These are phyloP conservation scores for Schizopygopsis pylzovi DNA, from an alignment of 2,797 vertebrate genomes.

Conservation along the genomic window DNA sequence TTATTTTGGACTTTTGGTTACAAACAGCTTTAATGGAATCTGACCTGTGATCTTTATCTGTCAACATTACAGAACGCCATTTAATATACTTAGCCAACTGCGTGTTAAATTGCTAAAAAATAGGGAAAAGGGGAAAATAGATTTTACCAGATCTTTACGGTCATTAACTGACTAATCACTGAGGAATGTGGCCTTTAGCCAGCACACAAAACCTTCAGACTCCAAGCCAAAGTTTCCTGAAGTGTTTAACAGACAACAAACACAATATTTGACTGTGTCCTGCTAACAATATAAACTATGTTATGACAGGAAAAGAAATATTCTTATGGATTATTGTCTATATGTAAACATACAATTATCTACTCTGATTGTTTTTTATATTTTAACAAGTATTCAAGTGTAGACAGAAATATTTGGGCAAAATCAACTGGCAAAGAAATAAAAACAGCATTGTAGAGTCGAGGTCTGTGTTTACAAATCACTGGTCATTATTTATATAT, in stretches of 20 bases:
- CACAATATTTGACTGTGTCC: not conserved
- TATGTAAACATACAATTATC: not conserved
- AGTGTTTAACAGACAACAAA: not conserved
- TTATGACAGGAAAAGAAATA: not conserved
- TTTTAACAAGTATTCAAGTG: not conserved
- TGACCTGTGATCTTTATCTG: not conserved
- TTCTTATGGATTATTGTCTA: not conserved
- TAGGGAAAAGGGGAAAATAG: too few species aligned
- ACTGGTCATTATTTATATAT: not conserved
- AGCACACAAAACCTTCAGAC: constrained; percentile 3
- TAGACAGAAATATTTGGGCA: not conserved
- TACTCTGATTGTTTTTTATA: not conserved
- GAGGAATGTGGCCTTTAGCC: constrained; percentile 33
- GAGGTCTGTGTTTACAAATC: not conserved
- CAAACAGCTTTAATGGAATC: not conserved
- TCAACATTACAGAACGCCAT: not conserved
- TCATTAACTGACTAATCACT: constrained; percentile 7
- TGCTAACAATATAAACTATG: not conserved
- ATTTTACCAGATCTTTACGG: not conserved
- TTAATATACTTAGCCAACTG: too few species aligned
- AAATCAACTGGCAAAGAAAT: not conserved
- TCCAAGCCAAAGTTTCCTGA: not conserved
- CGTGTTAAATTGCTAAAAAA: too few species aligned
- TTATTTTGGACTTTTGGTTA: not conserved
- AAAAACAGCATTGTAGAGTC: not conserved